phyloP scores from a whole-genome alignment of 2,797 vertebrate species.

The Vireo griseus region DNA sequence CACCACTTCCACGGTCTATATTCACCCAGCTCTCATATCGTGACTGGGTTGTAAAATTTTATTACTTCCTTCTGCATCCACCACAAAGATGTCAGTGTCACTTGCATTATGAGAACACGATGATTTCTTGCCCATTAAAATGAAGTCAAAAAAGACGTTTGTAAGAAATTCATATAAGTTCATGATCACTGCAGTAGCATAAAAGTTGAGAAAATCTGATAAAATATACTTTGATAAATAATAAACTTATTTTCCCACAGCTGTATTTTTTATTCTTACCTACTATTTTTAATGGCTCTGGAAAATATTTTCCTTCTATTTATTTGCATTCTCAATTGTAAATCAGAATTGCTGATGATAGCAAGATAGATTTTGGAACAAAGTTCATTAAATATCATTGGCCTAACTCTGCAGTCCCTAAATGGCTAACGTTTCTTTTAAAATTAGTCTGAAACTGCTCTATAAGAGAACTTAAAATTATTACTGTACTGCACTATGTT shows the following conservation, averaged over 20 bases:
- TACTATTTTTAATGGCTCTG: not conserved
- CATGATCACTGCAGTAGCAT: not conserved
- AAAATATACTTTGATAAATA: not conserved
- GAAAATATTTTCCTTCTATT: not conserved
- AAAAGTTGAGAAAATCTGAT: not conserved
- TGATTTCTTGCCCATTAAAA: not conserved
- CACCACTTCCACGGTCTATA: not conserved
- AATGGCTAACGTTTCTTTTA: not conserved
- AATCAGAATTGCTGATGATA: not conserved
- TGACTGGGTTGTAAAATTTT: constrained; percentile 1
- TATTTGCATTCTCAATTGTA: not conserved
- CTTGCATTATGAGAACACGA: constrained; percentile 10
- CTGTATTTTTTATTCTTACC: not conserved
- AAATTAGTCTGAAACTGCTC: not conserved
- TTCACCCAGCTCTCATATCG: constrained; percentile 19
- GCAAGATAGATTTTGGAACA: not conserved
- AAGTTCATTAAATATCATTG: not conserved
- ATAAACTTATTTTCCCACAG: not conserved
- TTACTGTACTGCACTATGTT: not conserved
- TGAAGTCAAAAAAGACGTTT: not conserved
- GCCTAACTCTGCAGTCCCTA: not conserved
- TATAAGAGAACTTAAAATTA: not conserved
- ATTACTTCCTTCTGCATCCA: not conserved
- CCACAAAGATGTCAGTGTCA: not conserved
- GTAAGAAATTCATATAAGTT: not conserved